These are phyloP conservation scores for Campylomormyrus numenius DNA, from an alignment of 2,113 vertebrate species.

Conservation along the genomic window DNA sequence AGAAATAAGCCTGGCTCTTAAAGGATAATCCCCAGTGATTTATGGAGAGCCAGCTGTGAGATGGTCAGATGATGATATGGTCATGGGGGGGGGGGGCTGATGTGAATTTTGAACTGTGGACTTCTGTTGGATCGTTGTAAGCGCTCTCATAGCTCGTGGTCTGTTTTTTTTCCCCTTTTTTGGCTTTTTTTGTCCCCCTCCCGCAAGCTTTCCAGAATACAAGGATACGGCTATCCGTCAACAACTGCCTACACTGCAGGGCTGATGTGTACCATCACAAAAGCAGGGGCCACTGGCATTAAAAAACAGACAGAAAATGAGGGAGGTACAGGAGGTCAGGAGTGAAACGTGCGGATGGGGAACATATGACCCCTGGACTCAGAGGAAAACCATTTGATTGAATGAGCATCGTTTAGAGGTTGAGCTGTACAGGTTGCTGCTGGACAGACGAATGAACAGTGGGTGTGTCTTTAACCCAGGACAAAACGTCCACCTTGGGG, in stretches of 20 bases:
- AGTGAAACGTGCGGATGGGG: background rate
- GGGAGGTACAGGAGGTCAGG: background rate
- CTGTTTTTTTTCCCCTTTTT: background rate
- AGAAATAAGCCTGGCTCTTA: background rate
- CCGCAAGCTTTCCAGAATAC: background rate
- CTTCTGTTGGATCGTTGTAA: background rate
- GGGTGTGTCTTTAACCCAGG: conserved; percentile 16
- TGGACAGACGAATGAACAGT: conserved; percentile 8
- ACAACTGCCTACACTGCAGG: background rate
- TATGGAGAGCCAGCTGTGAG: background rate
- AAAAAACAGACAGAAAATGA: background rate
- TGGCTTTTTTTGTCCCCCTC: background rate
- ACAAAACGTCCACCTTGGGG: conserved; percentile 2
- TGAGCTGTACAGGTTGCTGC: background rate
- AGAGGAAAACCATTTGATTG: conserved; percentile 17
- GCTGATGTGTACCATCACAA: background rate
- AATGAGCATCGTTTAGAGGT: conserved; percentile 3
- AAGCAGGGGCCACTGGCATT: background rate
- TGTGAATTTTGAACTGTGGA: background rate
- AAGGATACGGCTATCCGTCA: background rate
- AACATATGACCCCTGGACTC: background rate
- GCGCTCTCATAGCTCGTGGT: background rate
- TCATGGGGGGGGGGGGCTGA: background rate
- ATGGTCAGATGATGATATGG: background rate
- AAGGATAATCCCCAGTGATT: background rate